A percentile compares a stretch with the other conserved stretches of the same genome.
These are phyloP conservation scores for Ptilodon capucinus DNA, from an alignment of 2,888 invertebrate species.

Conservation along the genomic window DNA sequence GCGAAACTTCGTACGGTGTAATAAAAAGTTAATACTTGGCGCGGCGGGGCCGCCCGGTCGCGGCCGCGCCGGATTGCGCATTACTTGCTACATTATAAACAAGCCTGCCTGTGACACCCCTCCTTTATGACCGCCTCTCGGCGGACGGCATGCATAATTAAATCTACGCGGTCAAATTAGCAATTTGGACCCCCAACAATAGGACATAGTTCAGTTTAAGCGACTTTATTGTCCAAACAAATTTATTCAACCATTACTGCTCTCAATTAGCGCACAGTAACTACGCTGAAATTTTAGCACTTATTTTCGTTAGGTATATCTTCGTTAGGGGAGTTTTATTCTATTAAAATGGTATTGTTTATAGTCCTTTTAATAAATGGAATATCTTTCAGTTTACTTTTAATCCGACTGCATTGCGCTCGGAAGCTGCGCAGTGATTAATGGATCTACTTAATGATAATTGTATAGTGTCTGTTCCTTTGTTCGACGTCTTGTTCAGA, in stretches of 20 bases:
- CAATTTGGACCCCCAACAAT: constrained; percentile 75
- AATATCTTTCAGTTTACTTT: constrained; percentile 35
- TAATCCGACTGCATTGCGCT: constrained; percentile 17
- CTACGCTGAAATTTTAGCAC: constrained; percentile 45
- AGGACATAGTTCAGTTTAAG: constrained; percentile 76
- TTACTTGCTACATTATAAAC: constrained; percentile 80
- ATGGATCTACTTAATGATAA: constrained; percentile 27
- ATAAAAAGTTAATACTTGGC: constrained; percentile 78
- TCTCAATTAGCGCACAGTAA: constrained; percentile 63
- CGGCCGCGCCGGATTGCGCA: constrained; percentile 69
- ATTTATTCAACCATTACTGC: constrained; percentile 71
- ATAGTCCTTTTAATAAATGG: constrained; percentile 41
- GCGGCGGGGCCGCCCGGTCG: constrained; percentile 62
- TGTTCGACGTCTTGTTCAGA: constrained; percentile 1
- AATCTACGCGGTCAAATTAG: constrained; percentile 81
- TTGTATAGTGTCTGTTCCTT: constrained; percentile 3
- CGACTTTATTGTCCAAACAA: constrained; percentile 75
- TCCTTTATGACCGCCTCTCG: constrained; percentile 71
- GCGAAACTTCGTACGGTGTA: constrained; percentile 71
- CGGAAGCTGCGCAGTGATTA: constrained; percentile 21
- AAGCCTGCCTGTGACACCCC: constrained; percentile 75
- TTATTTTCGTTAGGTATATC: constrained; percentile 50
- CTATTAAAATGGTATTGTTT: constrained; percentile 31
- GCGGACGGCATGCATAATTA: constrained; percentile 79
- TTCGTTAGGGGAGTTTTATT: constrained; percentile 43